Base-by-base conservation (phyloP, 2,797 vertebrate species). In the Emydoidea blandingii region DNA sequence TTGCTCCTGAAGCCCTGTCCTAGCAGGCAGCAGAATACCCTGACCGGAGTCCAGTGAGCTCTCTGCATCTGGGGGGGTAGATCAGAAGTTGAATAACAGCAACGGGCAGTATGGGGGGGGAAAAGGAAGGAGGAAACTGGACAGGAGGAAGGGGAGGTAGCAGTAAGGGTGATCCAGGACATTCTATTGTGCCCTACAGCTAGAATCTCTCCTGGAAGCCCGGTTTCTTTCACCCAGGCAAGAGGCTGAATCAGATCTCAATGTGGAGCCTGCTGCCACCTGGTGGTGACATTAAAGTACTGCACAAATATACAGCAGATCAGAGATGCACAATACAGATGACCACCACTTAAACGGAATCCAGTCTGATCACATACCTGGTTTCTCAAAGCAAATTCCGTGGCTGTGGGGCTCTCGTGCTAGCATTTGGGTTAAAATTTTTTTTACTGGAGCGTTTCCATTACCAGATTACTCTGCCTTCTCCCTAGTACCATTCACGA, bases 361-460 rank as follows among this genome's bases (percentile, higher is more conserved):
- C 1, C 21, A 12, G 54, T 3, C 0, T 0, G 47, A 52, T 8
- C 6, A 31, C 41, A 76, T 2, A 44, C 12, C 72, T 16, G 27
- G 27, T 78, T 78, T 78, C 74, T 47, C 44, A 78, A 78, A 47
- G 74, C 44, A 49, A 78, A 44, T 47, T 41, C 65, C 8, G 4
- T 11, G 62, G 34, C 34, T 68, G 8, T 4, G 7, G 15, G 31
- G 34, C 34, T 65, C 34, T n/a, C 8, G 18, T 76, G 47, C 74
- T n/a, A 10, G 4, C 79, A 57, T 37, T 50, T 49, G 56, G 54
- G 41, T 12, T 5, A 18, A 11, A 29, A 31, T n/a, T n/a, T n/a
- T 82, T 41, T 68, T 56, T 37, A 12, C 21, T 59, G 12, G 34
- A 4, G 15, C 68, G 8, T 76, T 74, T 19, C 68, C 21, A 80